Evolutionary conservation across 2,888 invertebrate genomes (phyloP), one percentile per base, ranked within the genome.

Genomic region (Holacanthella duospinosa): DNA sequence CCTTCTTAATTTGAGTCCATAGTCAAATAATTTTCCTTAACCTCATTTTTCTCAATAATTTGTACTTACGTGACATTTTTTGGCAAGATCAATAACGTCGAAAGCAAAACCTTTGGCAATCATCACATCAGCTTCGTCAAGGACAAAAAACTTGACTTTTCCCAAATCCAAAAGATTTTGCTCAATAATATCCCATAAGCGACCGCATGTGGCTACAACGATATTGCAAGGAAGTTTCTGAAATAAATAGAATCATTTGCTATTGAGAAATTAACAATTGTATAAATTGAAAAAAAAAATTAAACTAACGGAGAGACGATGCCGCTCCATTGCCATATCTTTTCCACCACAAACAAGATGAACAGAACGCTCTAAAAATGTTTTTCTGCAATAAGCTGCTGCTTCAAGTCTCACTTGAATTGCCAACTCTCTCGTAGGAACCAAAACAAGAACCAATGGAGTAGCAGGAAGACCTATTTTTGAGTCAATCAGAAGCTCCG

Each of bases 391-490:
- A 76, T 94, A 96, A 77, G 92, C 92, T 6, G 85, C 79, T 0
- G 89, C 88, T 76, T 95, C 93, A 64, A 85, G 84, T 72, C 82
- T 86, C 68, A 95, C 94, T 75, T 97, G 97, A 19, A 87, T 82
- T 0, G 89, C 86, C 62, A 99, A 79, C 77, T 99, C 97, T 55
- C 97, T 82, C 0, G 96, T 96, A 0, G 97, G 97, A 0, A 92
- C 85, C 0, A 97, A 80, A 60, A 97, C 85, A 0, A 99, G 75
- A 0, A 86, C 91, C 75, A 87, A 86, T 0, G 96, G 96, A 73
- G 86, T 84, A 57, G 85, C 84, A 4, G 68, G 66, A 59, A 48
- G 43, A 28, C 43, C 44, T 0, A 61, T 44, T n/a, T n/a, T n/a
- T n/a, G n/a, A n/a, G n/a, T n/a, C n/a, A n/a, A n/a, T n/a, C n/a